Evolutionary conservation across 1,140 invertebrate genomes (phyloP).

Genomic region (Lepeophtheirus salmonis): DNA sequence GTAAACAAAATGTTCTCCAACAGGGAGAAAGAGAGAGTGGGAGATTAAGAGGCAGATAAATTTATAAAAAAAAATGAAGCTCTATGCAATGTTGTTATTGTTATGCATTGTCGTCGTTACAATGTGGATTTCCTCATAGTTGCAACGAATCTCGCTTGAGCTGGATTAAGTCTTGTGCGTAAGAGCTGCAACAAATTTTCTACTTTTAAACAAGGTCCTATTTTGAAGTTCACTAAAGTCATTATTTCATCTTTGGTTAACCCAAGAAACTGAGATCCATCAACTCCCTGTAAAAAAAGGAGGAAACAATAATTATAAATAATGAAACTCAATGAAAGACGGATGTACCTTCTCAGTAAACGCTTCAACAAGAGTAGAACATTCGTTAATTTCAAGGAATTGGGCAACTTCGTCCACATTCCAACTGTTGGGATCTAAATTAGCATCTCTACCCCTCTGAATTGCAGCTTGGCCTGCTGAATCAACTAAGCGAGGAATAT

Average conservation of each 20-base stretch:
- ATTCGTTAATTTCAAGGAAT: constrained; percentile 72
- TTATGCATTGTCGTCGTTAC: no score
- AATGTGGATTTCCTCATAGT: constrained; percentile 18
- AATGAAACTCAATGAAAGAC: no score
- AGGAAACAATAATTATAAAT: constrained; percentile 18
- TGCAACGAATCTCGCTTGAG: constrained; percentile 32
- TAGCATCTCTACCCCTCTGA: constrained; percentile 16
- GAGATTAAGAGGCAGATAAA: background rate
- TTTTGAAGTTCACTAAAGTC: constrained; percentile 70
- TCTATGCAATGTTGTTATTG: background rate
- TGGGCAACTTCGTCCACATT: constrained; percentile 59
- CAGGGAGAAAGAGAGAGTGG: no score
- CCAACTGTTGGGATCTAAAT: constrained; percentile 45
- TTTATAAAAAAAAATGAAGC: background rate
- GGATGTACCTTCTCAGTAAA: constrained; percentile 47
- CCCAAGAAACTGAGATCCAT: constrained; percentile 53
- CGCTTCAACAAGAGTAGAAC: constrained; percentile 62
- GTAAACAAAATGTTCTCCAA: no score
- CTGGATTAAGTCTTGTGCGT: constrained; percentile 56
- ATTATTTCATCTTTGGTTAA: constrained; percentile 75
- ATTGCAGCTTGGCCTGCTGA: constrained; percentile 19
- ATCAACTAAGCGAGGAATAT: constrained; percentile 16
- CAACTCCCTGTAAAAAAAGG: constrained; percentile 41
- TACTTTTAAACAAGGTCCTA: constrained; percentile 81
- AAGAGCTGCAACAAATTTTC: constrained; percentile 70